phyloP scores from a whole-genome alignment of 2,113 vertebrate species.

The Vimba vimba region DNA sequence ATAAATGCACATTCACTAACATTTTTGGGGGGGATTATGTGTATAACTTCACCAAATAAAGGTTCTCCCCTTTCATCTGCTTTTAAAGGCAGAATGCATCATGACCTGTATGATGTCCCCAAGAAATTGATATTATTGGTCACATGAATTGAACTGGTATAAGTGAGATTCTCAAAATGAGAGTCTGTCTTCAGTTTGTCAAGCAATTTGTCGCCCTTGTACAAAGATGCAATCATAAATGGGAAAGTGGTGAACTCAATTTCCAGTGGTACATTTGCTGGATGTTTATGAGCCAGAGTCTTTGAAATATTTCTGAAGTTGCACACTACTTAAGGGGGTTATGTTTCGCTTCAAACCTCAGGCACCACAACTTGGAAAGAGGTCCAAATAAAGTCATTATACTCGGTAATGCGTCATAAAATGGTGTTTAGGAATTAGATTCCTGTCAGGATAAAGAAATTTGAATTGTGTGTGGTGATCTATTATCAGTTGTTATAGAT shows the following conservation, averaged over 20 bases:
- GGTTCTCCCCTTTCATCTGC: constrained; percentile 15
- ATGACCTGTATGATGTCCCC: not conserved
- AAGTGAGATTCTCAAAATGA: not conserved
- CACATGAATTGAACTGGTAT: constrained; percentile 4
- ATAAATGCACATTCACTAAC: not conserved
- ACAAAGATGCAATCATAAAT: not conserved
- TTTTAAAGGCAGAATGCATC: constrained; percentile 1
- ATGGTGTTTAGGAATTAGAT: no score
- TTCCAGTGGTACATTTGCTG: no score
- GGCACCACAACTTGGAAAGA: no score
- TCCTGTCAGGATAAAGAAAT: no score
- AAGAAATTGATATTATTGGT: not conserved
- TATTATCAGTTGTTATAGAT: no score
- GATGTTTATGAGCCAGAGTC: no score
- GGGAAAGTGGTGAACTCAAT: not conserved
- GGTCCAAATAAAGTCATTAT: no score
- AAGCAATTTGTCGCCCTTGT: not conserved
- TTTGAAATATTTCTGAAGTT: no score
- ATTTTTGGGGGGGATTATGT: constrained; percentile 4
- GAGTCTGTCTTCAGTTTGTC: not conserved
- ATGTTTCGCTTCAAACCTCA: no score
- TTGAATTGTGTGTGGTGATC: no score
- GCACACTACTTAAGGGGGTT: no score
- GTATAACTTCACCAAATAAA: constrained; percentile 18
- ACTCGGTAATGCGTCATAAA: no score